Conservation (phyloP, 2,113 vertebrate species). For the Centropristis striata region DNA sequence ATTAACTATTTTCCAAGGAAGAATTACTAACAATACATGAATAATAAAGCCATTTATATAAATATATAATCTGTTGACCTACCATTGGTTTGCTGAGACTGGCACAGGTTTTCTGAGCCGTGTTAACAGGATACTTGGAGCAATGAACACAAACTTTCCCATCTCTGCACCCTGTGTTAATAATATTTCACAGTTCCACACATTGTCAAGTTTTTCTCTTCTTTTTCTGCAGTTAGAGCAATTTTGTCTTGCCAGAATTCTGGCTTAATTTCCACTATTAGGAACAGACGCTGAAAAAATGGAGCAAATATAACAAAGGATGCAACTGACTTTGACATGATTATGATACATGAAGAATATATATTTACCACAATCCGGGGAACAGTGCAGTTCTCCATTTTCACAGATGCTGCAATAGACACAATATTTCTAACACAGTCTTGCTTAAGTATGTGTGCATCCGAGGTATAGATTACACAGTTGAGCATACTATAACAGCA, state of each 20-base stretch:
- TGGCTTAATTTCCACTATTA: background rate
- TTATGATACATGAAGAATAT: background rate
- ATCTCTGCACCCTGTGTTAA: slow-evolving; percentile 45
- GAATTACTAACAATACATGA: background rate
- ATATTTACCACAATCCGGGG: slow-evolving; percentile 71
- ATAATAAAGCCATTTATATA: background rate
- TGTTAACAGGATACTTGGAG: slow-evolving; percentile 53
- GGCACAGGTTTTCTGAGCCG: slow-evolving; percentile 76
- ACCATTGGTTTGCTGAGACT: slow-evolving; percentile 78
- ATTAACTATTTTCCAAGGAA: background rate
- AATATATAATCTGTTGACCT: slow-evolving; percentile 21
- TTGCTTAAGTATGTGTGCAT: background rate
- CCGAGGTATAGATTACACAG: background rate
- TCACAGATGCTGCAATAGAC: slow-evolving; percentile 74
- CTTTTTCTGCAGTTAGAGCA: background rate
- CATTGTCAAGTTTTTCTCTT: background rate
- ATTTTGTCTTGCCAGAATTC: background rate
- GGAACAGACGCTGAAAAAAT: background rate
- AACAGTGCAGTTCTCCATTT: slow-evolving; percentile 77
- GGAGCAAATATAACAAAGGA: background rate
- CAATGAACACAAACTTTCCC: slow-evolving; percentile 80
- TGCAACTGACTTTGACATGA: background rate
- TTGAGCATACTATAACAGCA: background rate
- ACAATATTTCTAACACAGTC: background rate
- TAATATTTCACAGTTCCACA: background rate